Conservation (phyloP, 2,797 vertebrate genomes). For the Podargus strigoides region DNA sequence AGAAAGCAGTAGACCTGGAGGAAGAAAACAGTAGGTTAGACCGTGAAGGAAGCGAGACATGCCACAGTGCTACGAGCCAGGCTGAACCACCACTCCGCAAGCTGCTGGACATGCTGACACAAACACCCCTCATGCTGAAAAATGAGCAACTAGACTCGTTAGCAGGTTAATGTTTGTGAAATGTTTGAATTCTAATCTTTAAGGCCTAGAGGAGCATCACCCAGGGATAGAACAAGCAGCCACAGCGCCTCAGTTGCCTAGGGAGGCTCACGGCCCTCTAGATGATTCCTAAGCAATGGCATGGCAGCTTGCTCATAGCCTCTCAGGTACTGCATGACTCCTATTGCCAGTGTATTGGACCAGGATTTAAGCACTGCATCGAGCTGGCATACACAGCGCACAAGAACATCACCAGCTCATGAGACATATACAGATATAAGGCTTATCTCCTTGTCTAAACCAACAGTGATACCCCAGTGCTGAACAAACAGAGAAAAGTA, state of each 20-base stretch:
- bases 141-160: not conserved
- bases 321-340: not conserved
- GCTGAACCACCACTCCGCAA: not conserved
- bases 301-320: not conserved
- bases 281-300: not conserved
- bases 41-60: not conserved
- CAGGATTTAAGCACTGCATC: not conserved
- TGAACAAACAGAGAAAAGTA: not conserved
- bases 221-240: not conserved
- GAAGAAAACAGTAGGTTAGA: not conserved
- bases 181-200: not conserved
- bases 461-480: not conserved
- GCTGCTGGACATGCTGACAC: not conserved
- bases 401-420: not conserved
- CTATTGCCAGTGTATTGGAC: not conserved
- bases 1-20: not conserved
- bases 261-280: not conserved
- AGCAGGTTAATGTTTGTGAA: not conserved
- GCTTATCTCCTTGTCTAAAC: not conserved
- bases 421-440: not conserved
- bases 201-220: not conserved
- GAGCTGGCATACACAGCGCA: accelerated
- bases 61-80: not conserved
- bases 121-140: not conserved
- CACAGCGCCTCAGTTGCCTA: not conserved